Evolutionary conservation across 2,113 vertebrate species (phyloP).

Genomic region (Podarcis cretensis): DNA sequence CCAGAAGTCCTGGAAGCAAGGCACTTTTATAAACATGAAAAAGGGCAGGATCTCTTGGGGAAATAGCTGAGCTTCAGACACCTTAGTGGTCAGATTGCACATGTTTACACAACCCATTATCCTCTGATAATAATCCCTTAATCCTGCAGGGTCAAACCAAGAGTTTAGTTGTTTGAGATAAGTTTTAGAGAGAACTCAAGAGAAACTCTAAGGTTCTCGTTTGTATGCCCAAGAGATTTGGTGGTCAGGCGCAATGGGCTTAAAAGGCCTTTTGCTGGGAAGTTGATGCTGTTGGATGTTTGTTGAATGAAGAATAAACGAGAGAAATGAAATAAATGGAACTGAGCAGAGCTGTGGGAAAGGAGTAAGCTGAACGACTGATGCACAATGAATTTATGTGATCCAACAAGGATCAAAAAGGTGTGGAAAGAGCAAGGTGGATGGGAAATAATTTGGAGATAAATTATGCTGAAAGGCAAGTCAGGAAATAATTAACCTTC

Average conservation of each 20-base stretch:
- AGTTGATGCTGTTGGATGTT: constrained; percentile 7
- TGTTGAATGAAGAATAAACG: neutral
- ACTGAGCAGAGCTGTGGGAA: neutral
- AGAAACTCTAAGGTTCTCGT: constrained; percentile 6
- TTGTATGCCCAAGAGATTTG: constrained; percentile 12
- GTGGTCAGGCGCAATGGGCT: neutral
- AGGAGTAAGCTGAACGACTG: neutral
- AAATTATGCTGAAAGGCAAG: constrained; percentile 9
- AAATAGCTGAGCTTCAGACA: neutral
- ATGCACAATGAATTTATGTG: neutral
- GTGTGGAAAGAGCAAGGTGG: neutral
- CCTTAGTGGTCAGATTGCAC: neutral
- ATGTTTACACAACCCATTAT: constrained; percentile 16
- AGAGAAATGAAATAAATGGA: constrained; percentile 4
- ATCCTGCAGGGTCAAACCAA: constrained; percentile 8
- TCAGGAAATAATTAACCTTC: neutral
- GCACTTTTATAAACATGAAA: neutral
- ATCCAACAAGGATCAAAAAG: neutral
- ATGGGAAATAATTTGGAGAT: neutral
- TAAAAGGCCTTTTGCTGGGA: neutral
- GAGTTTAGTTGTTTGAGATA: constrained; percentile 2
- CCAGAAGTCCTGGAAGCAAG: neutral
- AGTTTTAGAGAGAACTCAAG: neutral
- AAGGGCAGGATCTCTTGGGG: neutral
- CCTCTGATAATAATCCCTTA: constrained; percentile 31